Evolutionary conservation across 2,113 vertebrate genomes (phyloP).

Genomic region (Odocoileus hemionus): DNA sequence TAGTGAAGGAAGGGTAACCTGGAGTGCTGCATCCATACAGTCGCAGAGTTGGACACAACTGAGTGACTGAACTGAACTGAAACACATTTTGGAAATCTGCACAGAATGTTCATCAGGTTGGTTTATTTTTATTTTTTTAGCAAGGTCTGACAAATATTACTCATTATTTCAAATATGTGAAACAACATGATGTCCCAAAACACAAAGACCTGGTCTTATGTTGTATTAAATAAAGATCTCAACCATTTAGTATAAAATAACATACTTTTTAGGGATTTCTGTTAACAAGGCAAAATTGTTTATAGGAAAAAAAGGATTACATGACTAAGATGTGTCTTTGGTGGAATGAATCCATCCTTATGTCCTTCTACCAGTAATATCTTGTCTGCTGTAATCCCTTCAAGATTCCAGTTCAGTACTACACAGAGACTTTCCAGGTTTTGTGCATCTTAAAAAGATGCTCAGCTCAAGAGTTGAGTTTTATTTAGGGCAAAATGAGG

Average conservation of each 20-base stretch:
- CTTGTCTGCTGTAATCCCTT: background rate
- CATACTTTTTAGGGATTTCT: background rate
- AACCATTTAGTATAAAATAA: background rate
- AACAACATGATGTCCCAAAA: background rate
- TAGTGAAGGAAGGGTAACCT: too few species aligned
- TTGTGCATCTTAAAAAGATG: background rate
- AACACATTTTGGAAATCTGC: background rate
- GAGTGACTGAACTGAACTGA: too few species aligned
- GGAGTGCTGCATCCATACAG: too few species aligned
- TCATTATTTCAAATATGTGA: background rate
- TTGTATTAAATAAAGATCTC: background rate
- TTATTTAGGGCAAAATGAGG: background rate
- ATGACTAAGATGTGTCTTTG: background rate
- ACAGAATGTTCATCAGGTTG: background rate
- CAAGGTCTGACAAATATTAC: background rate
- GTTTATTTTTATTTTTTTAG: background rate
- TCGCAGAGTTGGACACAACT: background rate
- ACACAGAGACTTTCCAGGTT: background rate
- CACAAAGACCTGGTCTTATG: background rate
- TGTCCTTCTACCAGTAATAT: background rate
- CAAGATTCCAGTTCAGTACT: background rate
- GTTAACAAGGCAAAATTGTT: slow-evolving; percentile 26
- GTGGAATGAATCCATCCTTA: background rate
- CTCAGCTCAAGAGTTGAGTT: background rate
- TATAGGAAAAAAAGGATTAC: background rate